phyloP scores from a whole-genome alignment of 2,888 invertebrate genomes.

The Thysanoteuthis rhombus region DNA sequence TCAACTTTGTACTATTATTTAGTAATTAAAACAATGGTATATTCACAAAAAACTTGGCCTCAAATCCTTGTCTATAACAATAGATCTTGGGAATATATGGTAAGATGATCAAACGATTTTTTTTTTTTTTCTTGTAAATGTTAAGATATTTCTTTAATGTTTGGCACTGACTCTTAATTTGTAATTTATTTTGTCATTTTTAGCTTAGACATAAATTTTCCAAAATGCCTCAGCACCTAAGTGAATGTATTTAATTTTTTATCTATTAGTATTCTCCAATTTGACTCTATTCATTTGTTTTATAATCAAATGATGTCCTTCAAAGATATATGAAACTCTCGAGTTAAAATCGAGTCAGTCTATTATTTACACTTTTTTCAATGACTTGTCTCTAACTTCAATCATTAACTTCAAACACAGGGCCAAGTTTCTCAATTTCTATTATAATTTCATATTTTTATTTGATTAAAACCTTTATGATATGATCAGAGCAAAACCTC shows the following conservation, averaged over 20 bases:
- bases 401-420: too few relatives aligned
- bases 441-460: background rate
- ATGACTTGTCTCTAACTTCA: too few relatives aligned
- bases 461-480: background rate
- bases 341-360: too few relatives aligned
- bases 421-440: too few relatives aligned
- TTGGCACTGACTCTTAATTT: background rate
- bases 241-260: too few relatives aligned
- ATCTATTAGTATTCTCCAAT: too few relatives aligned
- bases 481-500: background rate
- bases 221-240: too few relatives aligned
- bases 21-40: background rate
- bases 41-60: background rate
- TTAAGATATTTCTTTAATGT: background rate
- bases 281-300: too few relatives aligned
- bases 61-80: background rate
- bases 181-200: background rate
- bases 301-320: too few relatives aligned
- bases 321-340: too few relatives aligned
- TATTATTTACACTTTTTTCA: too few relatives aligned
- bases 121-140: background rate
- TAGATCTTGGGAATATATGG: background rate
- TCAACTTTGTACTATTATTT: background rate
- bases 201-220: too few relatives aligned
- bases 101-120: background rate